phyloP scores from a whole-genome alignment of 2,888 invertebrate species.

The Oligia fasciuncula region DNA sequence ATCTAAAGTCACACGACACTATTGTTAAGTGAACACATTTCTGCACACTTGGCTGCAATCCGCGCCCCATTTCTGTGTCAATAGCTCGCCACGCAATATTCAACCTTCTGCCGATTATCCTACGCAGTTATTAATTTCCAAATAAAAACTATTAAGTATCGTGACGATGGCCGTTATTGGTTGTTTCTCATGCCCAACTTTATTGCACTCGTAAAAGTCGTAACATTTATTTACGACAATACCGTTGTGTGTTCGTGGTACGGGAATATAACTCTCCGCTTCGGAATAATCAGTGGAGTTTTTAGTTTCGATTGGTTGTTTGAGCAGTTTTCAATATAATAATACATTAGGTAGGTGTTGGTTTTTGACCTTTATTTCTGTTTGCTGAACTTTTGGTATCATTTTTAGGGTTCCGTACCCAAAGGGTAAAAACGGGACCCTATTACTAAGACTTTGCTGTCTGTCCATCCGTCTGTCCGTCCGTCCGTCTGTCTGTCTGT shows the following conservation, averaged over 20 bases:
- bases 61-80: slow-evolving; percentile 14
- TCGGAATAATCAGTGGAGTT: slow-evolving; percentile 63
- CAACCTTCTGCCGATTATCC: slow-evolving; percentile 49
- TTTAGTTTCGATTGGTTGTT: slow-evolving; percentile 63
- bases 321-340: slow-evolving; percentile 56
- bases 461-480: no score
- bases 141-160: slow-evolving; percentile 74
- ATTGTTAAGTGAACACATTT: background rate
- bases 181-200: slow-evolving; percentile 73
- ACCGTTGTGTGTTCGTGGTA: slow-evolving; percentile 71
- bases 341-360: slow-evolving; percentile 60
- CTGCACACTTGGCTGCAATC: slow-evolving; percentile 24
- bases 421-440: no score
- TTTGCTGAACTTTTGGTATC: background rate
- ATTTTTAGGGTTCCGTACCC: no score
- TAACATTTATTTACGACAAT: slow-evolving; percentile 73
- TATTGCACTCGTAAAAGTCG: slow-evolving; percentile 70
- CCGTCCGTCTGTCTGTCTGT: no score
- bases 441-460: no score
- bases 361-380: slow-evolving; percentile 54
- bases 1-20: no score
- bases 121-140: slow-evolving; percentile 68
- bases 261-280: slow-evolving; percentile 66
- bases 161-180: slow-evolving; percentile 73
- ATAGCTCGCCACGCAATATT: background rate